These are phyloP conservation scores for Rana temporaria DNA, from an alignment of 2,113 vertebrate species.

Conservation along the genomic window DNA sequence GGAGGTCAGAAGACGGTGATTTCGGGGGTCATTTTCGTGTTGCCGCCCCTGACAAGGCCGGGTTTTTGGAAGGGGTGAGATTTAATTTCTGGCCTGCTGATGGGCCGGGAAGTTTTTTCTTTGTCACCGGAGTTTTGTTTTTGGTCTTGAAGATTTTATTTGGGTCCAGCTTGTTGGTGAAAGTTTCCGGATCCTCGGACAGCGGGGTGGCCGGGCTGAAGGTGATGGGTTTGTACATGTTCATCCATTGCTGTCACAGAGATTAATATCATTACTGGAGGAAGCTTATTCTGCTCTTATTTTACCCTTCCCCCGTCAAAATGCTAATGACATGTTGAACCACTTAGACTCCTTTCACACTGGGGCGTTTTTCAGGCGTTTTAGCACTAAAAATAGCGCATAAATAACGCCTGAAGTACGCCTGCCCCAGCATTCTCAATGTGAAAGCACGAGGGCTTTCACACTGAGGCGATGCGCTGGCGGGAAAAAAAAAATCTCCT, in stretches of 20 bases:
- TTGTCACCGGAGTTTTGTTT: constrained; percentile 80
- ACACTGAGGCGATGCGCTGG: too few relatives aligned
- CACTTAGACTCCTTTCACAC: too few relatives aligned
- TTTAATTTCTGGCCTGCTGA: constrained; percentile 69
- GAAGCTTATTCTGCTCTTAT: too few relatives aligned
- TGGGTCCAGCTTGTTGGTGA: constrained; percentile 91
- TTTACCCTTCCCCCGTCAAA: too few relatives aligned
- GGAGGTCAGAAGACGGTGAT: too few relatives aligned
- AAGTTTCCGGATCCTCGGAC: constrained; percentile 76
- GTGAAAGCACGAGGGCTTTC: too few relatives aligned
- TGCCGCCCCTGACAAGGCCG: not conserved
- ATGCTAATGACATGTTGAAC: too few relatives aligned
- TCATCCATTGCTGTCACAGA: constrained; percentile 91
- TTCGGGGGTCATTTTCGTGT: not conserved
- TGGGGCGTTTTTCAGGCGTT: too few relatives aligned
- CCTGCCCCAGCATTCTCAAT: too few relatives aligned
- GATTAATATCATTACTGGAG: not conserved
- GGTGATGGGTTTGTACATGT: constrained; percentile 91
- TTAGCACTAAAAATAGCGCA: too few relatives aligned
- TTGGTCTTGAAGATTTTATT: constrained; percentile 88
- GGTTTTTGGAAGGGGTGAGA: constrained; percentile 63
- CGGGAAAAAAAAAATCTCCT: too few relatives aligned
- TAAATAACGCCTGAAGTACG: too few relatives aligned
- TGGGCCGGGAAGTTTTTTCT: constrained; percentile 82
- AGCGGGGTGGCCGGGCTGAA: constrained; percentile 75